phyloP scores from a whole-genome alignment of 2,888 invertebrate species.

The Penaeus monodon region DNA sequence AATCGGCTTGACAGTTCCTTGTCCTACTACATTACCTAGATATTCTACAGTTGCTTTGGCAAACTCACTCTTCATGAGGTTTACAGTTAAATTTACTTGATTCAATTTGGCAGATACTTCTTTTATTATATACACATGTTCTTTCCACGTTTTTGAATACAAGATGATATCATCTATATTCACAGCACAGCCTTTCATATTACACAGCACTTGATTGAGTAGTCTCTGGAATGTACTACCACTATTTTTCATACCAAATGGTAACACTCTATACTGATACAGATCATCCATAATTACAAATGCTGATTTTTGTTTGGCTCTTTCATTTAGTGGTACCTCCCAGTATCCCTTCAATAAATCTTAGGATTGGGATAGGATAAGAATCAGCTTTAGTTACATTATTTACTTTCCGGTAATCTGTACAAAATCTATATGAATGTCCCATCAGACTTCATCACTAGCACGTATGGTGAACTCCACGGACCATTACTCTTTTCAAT shows the following conservation, averaged over 20 bases:
- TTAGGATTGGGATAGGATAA: slow-evolving; percentile 15
- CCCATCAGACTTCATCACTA: background rate
- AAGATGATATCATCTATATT: slow-evolving; percentile 12
- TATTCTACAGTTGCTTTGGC: slow-evolving; percentile 19
- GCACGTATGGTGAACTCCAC: slow-evolving; percentile 7
- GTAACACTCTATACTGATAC: slow-evolving; percentile 22
- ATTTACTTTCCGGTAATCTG: slow-evolving; percentile 8
- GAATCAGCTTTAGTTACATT: slow-evolving; percentile 16
- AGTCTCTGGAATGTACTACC: slow-evolving; percentile 16
- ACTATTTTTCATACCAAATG: slow-evolving; percentile 33
- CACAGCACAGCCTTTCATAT: slow-evolving; percentile 2
- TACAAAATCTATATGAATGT: background rate
- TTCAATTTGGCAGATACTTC: slow-evolving; percentile 9
- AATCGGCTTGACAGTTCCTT: background rate
- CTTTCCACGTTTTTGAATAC: slow-evolving; percentile 16
- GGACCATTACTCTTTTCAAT: slow-evolving; percentile 7
- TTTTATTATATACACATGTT: background rate
- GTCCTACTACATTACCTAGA: background rate
- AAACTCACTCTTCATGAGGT: slow-evolving; percentile 20
- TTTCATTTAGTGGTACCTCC: slow-evolving; percentile 15
- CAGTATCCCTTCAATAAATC: slow-evolving; percentile 31
- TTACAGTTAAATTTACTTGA: slow-evolving; percentile 2
- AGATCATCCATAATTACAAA: slow-evolving; percentile 27
- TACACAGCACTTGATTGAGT: slow-evolving; percentile 1
- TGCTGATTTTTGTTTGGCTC: background rate